Percentiles rank a stretch among this genome's conserved stretches.
Conservation (phyloP, 2,797 vertebrate genomes). For the Emys orbicularis region DNA sequence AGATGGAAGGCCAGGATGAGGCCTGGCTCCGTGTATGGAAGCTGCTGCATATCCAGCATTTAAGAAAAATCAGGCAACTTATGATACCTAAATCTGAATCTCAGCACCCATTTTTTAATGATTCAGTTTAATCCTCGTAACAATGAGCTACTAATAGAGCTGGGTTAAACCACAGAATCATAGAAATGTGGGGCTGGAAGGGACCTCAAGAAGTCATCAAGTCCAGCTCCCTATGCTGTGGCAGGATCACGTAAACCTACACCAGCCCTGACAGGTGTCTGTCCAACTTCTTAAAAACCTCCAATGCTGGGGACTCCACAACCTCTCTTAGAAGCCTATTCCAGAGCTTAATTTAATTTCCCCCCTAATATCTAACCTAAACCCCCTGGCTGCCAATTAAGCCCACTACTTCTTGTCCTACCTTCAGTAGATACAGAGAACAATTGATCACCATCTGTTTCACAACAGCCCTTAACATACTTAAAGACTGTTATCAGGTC, state of each 20-base stretch:
- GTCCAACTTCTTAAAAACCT: neutral
- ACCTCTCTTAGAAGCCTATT: neutral
- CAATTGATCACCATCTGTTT: neutral
- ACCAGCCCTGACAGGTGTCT: neutral
- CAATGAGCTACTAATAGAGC: neutral
- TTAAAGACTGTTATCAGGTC: neutral
- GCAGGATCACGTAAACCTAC: neutral
- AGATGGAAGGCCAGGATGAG: neutral
- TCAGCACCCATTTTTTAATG: no score
- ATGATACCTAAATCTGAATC: neutral
- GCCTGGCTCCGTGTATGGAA: neutral
- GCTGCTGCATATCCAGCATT: neutral
- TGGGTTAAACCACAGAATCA: neutral
- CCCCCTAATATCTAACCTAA: neutral
- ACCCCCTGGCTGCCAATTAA: neutral
- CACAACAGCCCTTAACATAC: neutral
- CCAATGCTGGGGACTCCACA: neutral
- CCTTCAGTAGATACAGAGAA: neutral
- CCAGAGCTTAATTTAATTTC: neutral
- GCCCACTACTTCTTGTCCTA: neutral
- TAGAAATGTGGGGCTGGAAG: neutral
- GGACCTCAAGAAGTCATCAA: neutral
- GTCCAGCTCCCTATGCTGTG: neutral
- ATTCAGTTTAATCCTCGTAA: neutral
- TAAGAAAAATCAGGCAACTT: neutral